A percentile compares a stretch with the other conserved stretches of the same genome.
Evolutionary conservation across 1,140 invertebrate genomes (phyloP).

Genomic region (Scaptomyza graminum): DNA sequence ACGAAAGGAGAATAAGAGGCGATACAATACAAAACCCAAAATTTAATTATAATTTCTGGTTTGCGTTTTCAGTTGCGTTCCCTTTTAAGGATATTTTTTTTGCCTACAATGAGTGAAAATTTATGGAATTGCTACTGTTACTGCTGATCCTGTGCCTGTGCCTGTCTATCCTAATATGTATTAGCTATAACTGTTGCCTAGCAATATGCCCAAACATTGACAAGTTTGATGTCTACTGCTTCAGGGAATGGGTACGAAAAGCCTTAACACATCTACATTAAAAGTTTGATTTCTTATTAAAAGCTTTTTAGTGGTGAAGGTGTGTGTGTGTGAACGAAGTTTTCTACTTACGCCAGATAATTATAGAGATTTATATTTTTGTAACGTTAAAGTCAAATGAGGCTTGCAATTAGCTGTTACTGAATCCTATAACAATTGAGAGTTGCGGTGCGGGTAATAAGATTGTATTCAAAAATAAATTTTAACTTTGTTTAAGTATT

Average conservation of each 20-base stretch:
- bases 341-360: background rate
- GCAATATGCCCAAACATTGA: background rate
- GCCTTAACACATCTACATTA: background rate
- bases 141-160: background rate
- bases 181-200: constrained; percentile 7
- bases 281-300: constrained; percentile 6
- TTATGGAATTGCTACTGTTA: constrained; percentile 8
- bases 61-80: constrained; percentile 14
- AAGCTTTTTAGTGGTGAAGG: background rate
- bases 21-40: constrained; percentile 49
- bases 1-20: too few relatives aligned
- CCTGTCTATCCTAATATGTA: background rate
- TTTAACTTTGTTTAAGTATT: too few relatives aligned
- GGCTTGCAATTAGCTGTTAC: background rate
- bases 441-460: background rate
- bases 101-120: constrained; percentile 11
- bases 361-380: background rate
- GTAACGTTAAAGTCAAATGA: background rate
- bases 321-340: background rate
- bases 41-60: constrained; percentile 61
- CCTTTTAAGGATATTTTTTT: constrained; percentile 8
- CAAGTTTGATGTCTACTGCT: background rate
- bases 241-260: too few relatives aligned
- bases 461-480: background rate
- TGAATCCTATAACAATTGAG: background rate